Evolutionary conservation across 2,113 vertebrate genomes (phyloP).

Genomic region (Murina feae): DNA sequence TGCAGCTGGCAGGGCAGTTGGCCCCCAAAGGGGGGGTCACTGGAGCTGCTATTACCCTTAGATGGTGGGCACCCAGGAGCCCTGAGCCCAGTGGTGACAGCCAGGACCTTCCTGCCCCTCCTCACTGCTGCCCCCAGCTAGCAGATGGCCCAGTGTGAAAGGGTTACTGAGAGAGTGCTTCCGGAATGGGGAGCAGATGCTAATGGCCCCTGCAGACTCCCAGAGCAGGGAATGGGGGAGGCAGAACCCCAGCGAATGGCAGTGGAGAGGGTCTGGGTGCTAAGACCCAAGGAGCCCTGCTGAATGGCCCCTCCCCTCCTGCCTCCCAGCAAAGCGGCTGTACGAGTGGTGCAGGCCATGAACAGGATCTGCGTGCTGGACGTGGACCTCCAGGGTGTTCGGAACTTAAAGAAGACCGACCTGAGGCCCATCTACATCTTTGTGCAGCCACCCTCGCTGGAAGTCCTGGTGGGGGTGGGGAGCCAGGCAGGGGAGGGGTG

Average conservation of each 20-base stretch:
- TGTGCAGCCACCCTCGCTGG: constrained; percentile 91
- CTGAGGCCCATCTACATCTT: constrained; percentile 93
- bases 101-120: background rate
- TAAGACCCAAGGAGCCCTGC: background rate
- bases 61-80: background rate
- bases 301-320: background rate
- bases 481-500: background rate
- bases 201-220: background rate
- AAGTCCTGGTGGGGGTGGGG: constrained; percentile 85
- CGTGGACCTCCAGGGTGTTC: constrained; percentile 96
- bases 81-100: background rate
- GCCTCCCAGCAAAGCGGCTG: constrained; percentile 88
- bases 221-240: background rate
- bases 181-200: background rate
- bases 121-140: no score
- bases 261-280: background rate
- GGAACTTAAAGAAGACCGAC: constrained; percentile 91
- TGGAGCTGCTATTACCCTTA: background rate
- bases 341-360: constrained; percentile 90
- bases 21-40: background rate
- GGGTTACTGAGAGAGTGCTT: background rate
- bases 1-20: background rate
- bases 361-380: constrained; percentile 97
- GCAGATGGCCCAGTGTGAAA: background rate
- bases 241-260: background rate